Percentiles rank a stretch among this genome's conserved stretches.
Evolutionary conservation across 1,140 invertebrate species (phyloP).

Genomic region (Halictus rubicundus): DNA sequence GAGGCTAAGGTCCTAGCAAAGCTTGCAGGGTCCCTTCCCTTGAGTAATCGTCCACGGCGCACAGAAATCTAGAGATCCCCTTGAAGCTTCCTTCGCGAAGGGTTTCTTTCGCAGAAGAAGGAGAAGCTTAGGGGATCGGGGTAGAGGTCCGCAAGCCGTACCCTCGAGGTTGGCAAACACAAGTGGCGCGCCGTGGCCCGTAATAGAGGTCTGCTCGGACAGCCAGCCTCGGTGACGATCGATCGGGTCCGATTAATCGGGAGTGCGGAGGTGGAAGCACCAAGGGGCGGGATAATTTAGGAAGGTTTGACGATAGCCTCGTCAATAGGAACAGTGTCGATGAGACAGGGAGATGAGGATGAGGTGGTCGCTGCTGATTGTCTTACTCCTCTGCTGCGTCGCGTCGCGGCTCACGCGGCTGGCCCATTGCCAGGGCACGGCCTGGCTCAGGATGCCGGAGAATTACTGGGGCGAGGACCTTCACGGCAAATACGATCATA

Average conservation of each 20-base stretch:
- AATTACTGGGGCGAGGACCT: slow-evolving; percentile 47
- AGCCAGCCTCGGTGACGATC: neutral
- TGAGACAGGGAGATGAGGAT: slow-evolving; percentile 70
- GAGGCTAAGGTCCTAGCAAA: no score
- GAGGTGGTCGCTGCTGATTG: slow-evolving; percentile 59
- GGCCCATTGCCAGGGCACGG: slow-evolving; percentile 42
- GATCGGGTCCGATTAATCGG: slow-evolving; percentile 49
- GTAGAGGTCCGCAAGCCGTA: neutral
- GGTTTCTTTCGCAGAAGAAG: no score
- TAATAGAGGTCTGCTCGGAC: neutral
- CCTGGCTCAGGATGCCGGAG: slow-evolving; percentile 21
- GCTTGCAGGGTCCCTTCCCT: no score
- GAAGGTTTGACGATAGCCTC: slow-evolving; percentile 48
- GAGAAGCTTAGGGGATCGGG: neutral
- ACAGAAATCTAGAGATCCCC: no score
- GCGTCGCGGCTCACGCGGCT: slow-evolving; percentile 20
- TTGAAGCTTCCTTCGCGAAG: no score
- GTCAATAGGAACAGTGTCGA: slow-evolving; percentile 61
- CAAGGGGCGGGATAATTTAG: slow-evolving; percentile 29
- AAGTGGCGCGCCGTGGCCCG: neutral
- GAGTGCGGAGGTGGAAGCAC: slow-evolving; percentile 31
- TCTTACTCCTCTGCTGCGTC: slow-evolving; percentile 57
- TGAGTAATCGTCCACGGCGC: no score
- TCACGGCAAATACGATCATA: slow-evolving; percentile 51
- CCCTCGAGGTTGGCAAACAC: neutral